Evolutionary conservation across 2,888 invertebrate species (phyloP).

Genomic region (Gastrophysa polygoni): DNA sequence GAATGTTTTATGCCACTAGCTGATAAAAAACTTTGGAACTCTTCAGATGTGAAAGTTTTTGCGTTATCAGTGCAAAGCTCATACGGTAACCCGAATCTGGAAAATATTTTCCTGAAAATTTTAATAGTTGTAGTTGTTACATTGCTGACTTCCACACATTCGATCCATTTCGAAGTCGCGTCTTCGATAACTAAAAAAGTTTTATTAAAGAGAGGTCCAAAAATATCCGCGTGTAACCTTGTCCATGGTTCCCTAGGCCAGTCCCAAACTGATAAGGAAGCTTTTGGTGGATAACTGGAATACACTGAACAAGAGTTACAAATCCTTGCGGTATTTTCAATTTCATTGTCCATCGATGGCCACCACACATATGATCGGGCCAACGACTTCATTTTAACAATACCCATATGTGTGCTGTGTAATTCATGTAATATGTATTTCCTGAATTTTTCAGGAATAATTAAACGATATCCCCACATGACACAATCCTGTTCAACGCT

Average conservation of each 20-base stretch:
- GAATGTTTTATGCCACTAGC: background rate
- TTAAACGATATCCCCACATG: constrained; percentile 14
- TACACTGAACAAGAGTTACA: constrained; percentile 14
- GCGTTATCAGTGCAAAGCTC: constrained; percentile 7
- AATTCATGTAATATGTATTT: background rate
- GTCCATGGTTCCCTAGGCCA: constrained; percentile 13
- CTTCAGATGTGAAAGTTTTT: background rate
- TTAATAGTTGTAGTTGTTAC: constrained; percentile 6
- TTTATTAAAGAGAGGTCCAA: background rate
- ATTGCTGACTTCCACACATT: constrained; percentile 7
- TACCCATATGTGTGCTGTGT: background rate
- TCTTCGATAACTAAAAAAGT: constrained; percentile 3
- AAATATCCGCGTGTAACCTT: constrained; percentile 13
- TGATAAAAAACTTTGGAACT: background rate
- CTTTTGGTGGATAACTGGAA: constrained; percentile 9
- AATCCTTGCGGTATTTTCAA: background rate
- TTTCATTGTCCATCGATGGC: constrained; percentile 9
- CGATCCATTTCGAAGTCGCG: constrained; percentile 16
- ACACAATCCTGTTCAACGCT: constrained; percentile 9
- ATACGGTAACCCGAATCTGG: constrained; percentile 7
- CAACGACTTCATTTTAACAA: constrained; percentile 1
- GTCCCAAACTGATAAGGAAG: constrained; percentile 7
- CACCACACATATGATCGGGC: constrained; percentile 17
- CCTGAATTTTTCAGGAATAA: constrained; percentile 5
- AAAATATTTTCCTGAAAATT: constrained; percentile 7